phyloP scores from a whole-genome alignment of 1,140 invertebrate genomes.

The Ruditapes philippinarum region DNA sequence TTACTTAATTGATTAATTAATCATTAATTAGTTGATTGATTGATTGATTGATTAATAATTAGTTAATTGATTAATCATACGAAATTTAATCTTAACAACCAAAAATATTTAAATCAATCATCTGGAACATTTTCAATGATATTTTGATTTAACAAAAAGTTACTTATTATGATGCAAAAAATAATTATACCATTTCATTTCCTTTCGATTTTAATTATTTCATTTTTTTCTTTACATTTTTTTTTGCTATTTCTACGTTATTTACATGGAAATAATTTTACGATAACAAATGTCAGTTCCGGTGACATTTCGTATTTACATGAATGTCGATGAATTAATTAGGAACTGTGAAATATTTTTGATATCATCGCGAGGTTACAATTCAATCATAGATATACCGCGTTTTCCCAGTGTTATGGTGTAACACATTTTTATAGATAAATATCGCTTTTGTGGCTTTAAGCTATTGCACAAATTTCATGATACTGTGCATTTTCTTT shows the following conservation, averaged over 20 bases:
- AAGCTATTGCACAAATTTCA: neutral
- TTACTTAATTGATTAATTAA: too few species aligned
- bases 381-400: neutral
- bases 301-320: neutral
- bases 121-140: too few species aligned
- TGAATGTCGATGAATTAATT: constrained; percentile 21
- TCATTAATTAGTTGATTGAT: too few species aligned
- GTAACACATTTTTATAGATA: neutral
- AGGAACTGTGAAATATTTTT: neutral
- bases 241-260: neutral
- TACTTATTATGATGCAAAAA: too few species aligned
- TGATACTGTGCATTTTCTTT: neutral
- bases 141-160: too few species aligned
- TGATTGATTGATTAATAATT: too few species aligned
- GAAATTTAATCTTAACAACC: too few species aligned
- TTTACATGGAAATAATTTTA: neutral
- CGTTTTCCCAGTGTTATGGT: neutral
- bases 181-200: neutral
- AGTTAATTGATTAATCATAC: too few species aligned
- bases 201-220: neutral
- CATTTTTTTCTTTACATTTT: neutral
- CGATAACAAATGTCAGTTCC: neutral
- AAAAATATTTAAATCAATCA: too few species aligned
- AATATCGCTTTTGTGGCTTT: neutral
- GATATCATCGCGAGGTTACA: neutral